phyloP scores from a whole-genome alignment of 2,888 invertebrate species.

The Boloria euphrosyne region DNA sequence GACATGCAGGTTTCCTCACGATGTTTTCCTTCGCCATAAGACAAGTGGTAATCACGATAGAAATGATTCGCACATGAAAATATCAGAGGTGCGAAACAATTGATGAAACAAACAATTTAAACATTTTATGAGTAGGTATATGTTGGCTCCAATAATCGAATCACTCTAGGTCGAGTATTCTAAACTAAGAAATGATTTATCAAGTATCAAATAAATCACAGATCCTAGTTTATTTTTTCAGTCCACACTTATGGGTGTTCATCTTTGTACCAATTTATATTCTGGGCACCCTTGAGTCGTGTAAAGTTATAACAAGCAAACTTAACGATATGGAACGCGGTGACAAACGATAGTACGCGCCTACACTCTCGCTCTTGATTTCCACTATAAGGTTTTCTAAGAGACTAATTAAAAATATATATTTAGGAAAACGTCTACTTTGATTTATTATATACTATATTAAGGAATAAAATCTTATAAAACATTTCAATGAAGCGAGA shows the following conservation, averaged over 20 bases:
- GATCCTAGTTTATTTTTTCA: constrained; percentile 27
- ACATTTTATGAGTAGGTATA: no score
- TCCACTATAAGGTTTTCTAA: constrained; percentile 38
- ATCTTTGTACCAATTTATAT: constrained; percentile 59
- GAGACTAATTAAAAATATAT: constrained; percentile 31
- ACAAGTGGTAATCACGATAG: no score
- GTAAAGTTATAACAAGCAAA: constrained; percentile 76
- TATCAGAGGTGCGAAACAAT: no score
- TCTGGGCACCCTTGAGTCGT: constrained; percentile 59
- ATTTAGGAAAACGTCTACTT: background rate
- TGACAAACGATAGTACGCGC: constrained; percentile 57
- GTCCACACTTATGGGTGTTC: constrained; percentile 32
- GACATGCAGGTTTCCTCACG: no score
- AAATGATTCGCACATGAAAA: no score
- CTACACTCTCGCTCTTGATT: constrained; percentile 45
- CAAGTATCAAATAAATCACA: background rate
- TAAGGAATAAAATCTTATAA: background rate
- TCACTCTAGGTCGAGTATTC: no score
- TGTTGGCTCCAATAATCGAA: no score
- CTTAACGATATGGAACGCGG: constrained; percentile 67
- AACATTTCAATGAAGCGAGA: no score
- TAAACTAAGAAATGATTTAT: no score
- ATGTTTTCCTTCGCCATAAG: no score
- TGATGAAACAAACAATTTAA: no score
- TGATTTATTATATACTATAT: background rate